These are phyloP conservation scores for Sipha maydis DNA, from an alignment of 2,888 invertebrate genomes.

Conservation along the genomic window DNA sequence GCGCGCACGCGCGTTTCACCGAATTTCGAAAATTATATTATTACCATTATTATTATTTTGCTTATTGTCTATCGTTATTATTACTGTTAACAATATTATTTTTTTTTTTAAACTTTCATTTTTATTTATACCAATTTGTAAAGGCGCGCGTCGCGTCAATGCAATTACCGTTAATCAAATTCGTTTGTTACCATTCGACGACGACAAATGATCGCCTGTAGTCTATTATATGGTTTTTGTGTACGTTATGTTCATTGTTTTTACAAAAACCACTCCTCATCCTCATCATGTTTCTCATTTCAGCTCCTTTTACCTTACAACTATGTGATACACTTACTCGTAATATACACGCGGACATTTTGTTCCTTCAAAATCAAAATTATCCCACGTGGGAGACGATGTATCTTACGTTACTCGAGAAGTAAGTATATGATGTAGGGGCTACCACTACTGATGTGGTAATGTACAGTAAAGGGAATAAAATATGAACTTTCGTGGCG, in stretches of 20 bases:
- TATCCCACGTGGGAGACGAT: too few relatives aligned
- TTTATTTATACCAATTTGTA: background rate
- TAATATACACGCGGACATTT: background rate
- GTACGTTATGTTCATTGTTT: background rate
- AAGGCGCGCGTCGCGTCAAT: background rate
- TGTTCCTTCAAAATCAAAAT: too few relatives aligned
- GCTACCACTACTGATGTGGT: background rate
- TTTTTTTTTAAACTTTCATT: background rate
- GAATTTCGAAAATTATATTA: background rate
- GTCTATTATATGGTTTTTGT: background rate
- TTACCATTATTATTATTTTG: background rate
- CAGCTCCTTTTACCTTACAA: background rate
- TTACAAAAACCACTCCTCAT: background rate
- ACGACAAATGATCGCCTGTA: slow-evolving; percentile 23
- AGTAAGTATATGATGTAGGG: background rate
- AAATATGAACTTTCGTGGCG: background rate
- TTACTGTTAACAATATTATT: background rate
- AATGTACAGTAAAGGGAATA: background rate
- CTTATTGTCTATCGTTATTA: background rate
- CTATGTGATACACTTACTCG: background rate
- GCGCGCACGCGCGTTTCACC: background rate
- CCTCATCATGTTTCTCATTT: background rate
- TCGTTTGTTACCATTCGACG: slow-evolving; percentile 7
- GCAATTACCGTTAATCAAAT: slow-evolving; percentile 31
- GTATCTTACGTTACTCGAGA: background rate